phyloP scores from a whole-genome alignment of 2,797 vertebrate genomes.

The Ctenosaura bakeri region DNA sequence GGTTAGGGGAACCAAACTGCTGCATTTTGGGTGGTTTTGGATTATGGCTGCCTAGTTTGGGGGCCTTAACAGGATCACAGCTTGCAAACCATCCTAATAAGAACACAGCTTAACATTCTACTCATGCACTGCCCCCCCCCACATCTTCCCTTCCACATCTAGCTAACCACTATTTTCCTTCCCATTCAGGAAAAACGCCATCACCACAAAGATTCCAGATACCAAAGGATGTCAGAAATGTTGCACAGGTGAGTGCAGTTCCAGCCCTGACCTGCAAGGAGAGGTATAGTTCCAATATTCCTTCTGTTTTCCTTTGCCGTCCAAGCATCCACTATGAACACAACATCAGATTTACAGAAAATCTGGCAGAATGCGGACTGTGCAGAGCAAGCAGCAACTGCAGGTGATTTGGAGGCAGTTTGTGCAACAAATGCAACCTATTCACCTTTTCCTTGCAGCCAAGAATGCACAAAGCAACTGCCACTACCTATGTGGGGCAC shows the following conservation, averaged over 20 bases:
- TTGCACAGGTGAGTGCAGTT: constrained; percentile 85
- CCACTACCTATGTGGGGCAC: constrained; percentile 89
- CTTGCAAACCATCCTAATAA: neutral
- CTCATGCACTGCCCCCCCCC: neutral
- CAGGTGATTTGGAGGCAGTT: accelerated
- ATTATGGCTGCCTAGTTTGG: too few species aligned
- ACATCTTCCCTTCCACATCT: neutral
- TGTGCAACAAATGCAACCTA: accelerated
- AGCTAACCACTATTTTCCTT: too few species aligned
- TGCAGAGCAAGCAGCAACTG: neutral
- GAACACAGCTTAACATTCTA: accelerated
- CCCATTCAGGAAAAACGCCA: constrained; percentile 81
- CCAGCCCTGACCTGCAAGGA: neutral
- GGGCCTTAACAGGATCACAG: neutral
- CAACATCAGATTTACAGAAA: too few species aligned
- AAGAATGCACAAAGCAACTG: constrained; percentile 76
- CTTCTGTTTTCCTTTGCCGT: neutral
- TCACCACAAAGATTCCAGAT: constrained; percentile 90
- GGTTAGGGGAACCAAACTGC: too few species aligned
- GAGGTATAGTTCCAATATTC: neutral
- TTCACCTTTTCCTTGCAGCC: constrained; percentile 68
- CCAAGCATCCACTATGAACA: neutral
- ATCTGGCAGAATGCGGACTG: too few species aligned
- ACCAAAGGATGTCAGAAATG: constrained; percentile 93
- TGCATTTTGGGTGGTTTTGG: too few species aligned